A percentile compares a stretch with the other conserved stretches of the same genome.
These are phyloP conservation scores for Sitodiplosis mosellana DNA, from an alignment of 1,140 invertebrate genomes.

Conservation along the genomic window DNA sequence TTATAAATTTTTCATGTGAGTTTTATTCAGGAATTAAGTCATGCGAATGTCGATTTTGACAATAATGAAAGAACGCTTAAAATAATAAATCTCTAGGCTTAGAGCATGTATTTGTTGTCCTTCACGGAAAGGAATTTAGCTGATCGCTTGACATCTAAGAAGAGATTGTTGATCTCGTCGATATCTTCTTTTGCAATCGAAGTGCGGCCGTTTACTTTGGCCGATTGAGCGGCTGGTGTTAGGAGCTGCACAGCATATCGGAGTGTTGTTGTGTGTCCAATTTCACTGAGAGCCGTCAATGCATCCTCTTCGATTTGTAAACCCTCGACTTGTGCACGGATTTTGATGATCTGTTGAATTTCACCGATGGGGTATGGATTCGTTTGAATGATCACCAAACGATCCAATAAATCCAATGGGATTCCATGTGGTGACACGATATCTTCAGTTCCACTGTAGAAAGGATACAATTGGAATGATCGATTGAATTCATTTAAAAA, in stretches of 20 bases:
- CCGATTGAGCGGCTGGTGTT: constrained; percentile 74
- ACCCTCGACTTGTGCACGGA: constrained; percentile 80
- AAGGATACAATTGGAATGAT: too few relatives aligned
- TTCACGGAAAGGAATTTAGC: constrained; percentile 79
- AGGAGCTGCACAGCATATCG: constrained; percentile 86
- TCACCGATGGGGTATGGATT: constrained; percentile 55
- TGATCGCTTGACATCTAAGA: constrained; percentile 92
- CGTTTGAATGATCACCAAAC: constrained; percentile 83
- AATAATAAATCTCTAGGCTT: constrained; percentile 11
- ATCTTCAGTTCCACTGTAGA: constrained; percentile 84
- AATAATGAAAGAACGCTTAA: too few relatives aligned
- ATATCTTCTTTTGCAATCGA: constrained; percentile 65
- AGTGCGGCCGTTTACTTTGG: constrained; percentile 76
- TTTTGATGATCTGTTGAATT: constrained; percentile 61
- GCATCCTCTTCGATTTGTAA: constrained; percentile 74
- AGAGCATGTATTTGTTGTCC: constrained; percentile 85
- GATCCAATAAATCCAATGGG: constrained; percentile 85
- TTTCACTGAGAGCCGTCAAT: constrained; percentile 54
- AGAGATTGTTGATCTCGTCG: constrained; percentile 64
- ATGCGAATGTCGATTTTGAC: too few relatives aligned
- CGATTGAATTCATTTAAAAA: too few relatives aligned
- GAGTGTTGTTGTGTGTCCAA: constrained; percentile 74
- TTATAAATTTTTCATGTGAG: too few relatives aligned
- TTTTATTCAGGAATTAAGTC: too few relatives aligned
- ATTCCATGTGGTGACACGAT: constrained; percentile 87